Conservation (phyloP, 2,113 vertebrate genomes). For the Daphoenositta chrysoptera region DNA sequence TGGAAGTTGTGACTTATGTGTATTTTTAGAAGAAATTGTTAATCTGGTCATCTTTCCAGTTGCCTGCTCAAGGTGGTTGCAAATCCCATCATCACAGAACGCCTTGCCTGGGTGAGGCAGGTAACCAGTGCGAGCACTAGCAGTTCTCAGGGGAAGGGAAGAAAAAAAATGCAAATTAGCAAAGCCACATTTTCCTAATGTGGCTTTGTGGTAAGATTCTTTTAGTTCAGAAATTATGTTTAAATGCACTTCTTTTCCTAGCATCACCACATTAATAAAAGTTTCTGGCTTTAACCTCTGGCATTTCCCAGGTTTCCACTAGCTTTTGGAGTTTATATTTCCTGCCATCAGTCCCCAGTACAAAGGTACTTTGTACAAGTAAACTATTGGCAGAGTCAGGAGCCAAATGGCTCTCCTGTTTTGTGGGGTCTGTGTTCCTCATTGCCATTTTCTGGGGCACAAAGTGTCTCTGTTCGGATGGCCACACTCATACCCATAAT, state of each 20-base stretch:
- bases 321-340: neutral
- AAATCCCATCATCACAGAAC: neutral
- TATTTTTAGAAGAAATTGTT: neutral
- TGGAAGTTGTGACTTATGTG: neutral
- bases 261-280: neutral
- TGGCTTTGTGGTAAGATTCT: neutral
- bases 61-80: neutral
- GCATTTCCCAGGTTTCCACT: neutral
- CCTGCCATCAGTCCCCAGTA: neutral
- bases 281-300: neutral
- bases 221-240: neutral
- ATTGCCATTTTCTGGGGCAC: neutral
- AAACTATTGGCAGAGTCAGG: neutral
- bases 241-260: neutral
- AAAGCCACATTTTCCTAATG: neutral
- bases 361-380: neutral
- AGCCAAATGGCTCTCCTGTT: rapidly evolving
- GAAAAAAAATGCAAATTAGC: neutral
- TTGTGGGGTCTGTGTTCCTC: neutral
- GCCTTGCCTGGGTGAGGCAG: neutral
- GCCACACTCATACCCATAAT: neutral
- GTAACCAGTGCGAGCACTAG: neutral
- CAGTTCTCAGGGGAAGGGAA: neutral
- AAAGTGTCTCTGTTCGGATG: neutral
- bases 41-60: neutral